These are phyloP conservation scores for Diplosoma virens DNA, from an alignment of 23 tunicate species.

Conservation along the genomic window DNA sequence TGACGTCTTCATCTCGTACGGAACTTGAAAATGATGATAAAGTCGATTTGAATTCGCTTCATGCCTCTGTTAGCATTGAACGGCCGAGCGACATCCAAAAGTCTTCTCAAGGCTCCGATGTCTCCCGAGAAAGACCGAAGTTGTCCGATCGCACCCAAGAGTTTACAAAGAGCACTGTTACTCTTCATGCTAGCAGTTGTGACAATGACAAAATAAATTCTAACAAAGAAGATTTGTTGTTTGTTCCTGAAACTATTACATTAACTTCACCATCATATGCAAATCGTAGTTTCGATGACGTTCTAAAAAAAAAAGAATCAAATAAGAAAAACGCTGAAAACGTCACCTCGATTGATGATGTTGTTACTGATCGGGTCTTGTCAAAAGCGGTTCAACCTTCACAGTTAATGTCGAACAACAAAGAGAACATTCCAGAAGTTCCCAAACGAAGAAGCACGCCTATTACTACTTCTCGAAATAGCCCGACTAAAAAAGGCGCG, in stretches of 20 bases:
- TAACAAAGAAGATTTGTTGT: neutral
- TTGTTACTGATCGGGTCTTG: neutral
- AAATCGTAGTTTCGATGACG: neutral
- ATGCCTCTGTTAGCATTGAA: constrained; percentile 8
- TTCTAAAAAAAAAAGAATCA: no score
- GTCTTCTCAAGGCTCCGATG: neutral
- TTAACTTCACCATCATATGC: neutral
- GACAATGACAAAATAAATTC: neutral
- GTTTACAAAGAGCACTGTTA: neutral
- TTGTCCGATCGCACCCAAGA: neutral
- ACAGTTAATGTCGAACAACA: neutral
- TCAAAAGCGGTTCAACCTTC: neutral
- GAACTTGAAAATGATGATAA: neutral
- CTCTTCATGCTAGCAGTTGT: constrained; percentile 6
- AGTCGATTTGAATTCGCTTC: constrained; percentile 15
- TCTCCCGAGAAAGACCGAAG: neutral
- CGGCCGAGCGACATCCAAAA: neutral
- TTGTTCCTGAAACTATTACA: constrained; percentile 1
- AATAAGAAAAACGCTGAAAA: no score
- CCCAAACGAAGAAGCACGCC: neutral
- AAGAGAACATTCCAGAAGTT: constrained; percentile 28
- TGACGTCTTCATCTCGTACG: no score
- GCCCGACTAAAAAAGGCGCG: neutral
- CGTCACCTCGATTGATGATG: neutral
- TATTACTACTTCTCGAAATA: neutral